These are phyloP conservation scores for Climacteris rufus DNA, from an alignment of 2,113 vertebrate genomes.

Conservation along the genomic window DNA sequence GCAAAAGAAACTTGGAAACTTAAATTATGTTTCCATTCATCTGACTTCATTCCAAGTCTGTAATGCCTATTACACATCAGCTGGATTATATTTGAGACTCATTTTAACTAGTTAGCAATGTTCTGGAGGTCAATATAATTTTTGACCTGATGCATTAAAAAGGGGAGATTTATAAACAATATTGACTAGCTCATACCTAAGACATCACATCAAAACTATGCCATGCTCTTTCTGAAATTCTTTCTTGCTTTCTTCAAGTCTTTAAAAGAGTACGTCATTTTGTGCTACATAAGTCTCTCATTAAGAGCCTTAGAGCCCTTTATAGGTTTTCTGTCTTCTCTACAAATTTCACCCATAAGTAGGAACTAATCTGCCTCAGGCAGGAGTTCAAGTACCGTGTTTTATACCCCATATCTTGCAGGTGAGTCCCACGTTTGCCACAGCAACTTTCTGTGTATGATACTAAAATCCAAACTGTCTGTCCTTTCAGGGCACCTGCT, in stretches of 20 bases:
- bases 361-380: neutral
- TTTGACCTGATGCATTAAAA: neutral
- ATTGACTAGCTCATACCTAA: neutral
- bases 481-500: neutral
- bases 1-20: neutral
- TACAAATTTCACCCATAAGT: neutral
- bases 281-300: neutral
- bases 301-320: neutral
- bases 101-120: neutral
- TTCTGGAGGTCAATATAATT: neutral
- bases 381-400: neutral
- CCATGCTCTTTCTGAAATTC: neutral
- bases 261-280: neutral
- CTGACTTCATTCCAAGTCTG: neutral
- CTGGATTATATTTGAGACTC: neutral
- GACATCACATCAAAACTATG: neutral
- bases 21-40: conserved; percentile 13
- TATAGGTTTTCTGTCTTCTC: neutral
- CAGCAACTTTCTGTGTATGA: neutral
- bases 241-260: neutral
- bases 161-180: neutral
- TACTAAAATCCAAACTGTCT: neutral
- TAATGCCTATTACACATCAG: neutral
- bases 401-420: neutral
- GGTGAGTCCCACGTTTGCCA: neutral